A percentile compares a stretch with the other conserved stretches of the same genome.
Evolutionary conservation across 2,888 invertebrate species (phyloP).

Genomic region (Standfussiana lucernea): DNA sequence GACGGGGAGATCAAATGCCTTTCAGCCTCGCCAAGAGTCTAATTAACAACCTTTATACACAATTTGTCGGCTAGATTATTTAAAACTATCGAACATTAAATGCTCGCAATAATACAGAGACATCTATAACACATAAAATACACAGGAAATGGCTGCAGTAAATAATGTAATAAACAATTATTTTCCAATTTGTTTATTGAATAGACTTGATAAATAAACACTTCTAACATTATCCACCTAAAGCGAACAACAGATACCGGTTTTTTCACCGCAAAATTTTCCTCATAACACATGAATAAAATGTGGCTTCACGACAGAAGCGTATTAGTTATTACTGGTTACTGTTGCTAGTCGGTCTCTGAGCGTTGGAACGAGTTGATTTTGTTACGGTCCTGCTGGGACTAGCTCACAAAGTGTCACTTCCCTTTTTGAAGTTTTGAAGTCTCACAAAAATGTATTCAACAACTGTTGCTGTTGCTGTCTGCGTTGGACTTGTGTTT

Average conservation of each 20-base stretch:
- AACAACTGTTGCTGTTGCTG: background rate
- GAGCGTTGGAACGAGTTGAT: background rate
- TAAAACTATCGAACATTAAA: no score
- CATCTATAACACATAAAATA: background rate
- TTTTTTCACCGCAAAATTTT: constrained; percentile 6
- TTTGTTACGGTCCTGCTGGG: background rate
- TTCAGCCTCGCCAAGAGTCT: no score
- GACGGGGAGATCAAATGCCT: no score
- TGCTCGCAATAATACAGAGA: background rate
- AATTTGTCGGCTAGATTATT: no score
- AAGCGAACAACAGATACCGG: background rate
- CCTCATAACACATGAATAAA: constrained; percentile 17
- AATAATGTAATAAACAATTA: background rate
- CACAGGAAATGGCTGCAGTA: background rate
- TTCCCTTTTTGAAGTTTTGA: background rate
- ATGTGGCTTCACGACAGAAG: background rate
- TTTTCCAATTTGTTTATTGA: background rate
- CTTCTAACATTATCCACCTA: background rate
- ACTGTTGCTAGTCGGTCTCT: background rate
- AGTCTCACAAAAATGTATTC: constrained; percentile 18
- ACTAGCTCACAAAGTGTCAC: background rate
- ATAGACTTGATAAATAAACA: background rate
- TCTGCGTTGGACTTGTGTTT: constrained; percentile 12
- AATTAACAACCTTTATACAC: no score
- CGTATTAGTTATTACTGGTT: background rate